A percentile compares a stretch with the other conserved stretches of the same genome.
Conservation (phyloP, 2,797 vertebrate species). For the Ceryle rudis region DNA sequence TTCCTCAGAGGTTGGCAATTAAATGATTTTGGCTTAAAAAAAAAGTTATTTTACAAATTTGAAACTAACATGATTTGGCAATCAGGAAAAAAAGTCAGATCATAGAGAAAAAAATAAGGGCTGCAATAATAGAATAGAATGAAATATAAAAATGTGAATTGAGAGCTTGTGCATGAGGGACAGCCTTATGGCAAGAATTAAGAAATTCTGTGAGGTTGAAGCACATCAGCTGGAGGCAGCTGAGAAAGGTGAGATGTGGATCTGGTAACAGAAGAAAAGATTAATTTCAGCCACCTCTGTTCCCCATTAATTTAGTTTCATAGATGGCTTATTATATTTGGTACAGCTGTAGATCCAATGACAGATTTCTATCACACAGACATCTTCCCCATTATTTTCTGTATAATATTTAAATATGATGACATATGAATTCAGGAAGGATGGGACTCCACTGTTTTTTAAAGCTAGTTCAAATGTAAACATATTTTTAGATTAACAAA, state of each 20-base stretch:
- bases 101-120: rapidly evolving
- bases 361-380: not conserved
- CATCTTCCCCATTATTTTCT: not conserved
- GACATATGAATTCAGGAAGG: not conserved
- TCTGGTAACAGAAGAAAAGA: not conserved
- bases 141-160: not conserved
- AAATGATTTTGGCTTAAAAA: not conserved
- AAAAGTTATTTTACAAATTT: not conserved
- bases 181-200: not conserved
- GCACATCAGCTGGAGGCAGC: not conserved
- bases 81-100: not conserved
- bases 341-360: not conserved
- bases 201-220: not conserved
- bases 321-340: not conserved
- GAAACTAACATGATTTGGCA: not conserved
- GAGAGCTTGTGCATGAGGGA: not conserved
- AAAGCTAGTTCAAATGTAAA: not conserved
- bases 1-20: not conserved
- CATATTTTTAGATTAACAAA: not conserved
- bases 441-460: not conserved
- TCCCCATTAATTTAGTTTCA: not conserved
- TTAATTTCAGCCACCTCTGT: not conserved
- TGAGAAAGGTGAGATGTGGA: not conserved
- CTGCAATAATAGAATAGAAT: not conserved
- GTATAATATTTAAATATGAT: not conserved